phyloP scores from a whole-genome alignment of 1,140 invertebrate genomes.

The Lepidurus packardi region DNA sequence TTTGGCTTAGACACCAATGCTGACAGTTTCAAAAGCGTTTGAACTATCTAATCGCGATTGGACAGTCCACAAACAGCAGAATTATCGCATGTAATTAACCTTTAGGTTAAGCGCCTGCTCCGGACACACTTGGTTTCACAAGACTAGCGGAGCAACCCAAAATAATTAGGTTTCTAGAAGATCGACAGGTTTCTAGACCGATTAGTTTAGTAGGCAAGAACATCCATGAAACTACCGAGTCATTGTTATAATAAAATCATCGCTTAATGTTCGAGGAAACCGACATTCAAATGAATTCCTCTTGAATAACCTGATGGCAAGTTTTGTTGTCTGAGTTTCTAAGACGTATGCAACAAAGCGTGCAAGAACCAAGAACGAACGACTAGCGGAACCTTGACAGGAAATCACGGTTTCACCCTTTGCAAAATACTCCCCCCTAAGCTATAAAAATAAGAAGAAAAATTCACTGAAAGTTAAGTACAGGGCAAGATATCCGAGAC shows the following conservation, averaged over 20 bases:
- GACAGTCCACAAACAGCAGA: not conserved
- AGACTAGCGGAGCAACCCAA: not conserved
- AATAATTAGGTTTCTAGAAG: not conserved
- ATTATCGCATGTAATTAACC: not conserved
- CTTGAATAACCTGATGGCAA: no score
- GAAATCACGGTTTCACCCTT: constrained; percentile 1
- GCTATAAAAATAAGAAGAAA: not conserved
- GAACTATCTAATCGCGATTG: not conserved
- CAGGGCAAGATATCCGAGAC: not conserved
- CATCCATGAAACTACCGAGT: no score
- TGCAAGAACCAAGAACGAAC: not conserved
- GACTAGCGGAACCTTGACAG: constrained; percentile 7
- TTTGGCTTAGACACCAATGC: not conserved
- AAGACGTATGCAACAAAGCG: not conserved
- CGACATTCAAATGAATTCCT: no score
- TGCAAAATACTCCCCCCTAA: not conserved
- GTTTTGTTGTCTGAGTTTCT: not conserved
- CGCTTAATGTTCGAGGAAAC: no score
- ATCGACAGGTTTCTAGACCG: no score
- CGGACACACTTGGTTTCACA: not conserved
- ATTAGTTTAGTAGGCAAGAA: no score
- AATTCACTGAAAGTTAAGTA: no score
- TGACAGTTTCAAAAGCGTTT: not conserved
- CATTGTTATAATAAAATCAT: no score
- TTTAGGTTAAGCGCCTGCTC: not conserved